Evolutionary conservation across 1,140 invertebrate genomes (phyloP), one percentile per base, ranked within the genome.

Genomic region (Drosophila sturtevanti): DNA sequence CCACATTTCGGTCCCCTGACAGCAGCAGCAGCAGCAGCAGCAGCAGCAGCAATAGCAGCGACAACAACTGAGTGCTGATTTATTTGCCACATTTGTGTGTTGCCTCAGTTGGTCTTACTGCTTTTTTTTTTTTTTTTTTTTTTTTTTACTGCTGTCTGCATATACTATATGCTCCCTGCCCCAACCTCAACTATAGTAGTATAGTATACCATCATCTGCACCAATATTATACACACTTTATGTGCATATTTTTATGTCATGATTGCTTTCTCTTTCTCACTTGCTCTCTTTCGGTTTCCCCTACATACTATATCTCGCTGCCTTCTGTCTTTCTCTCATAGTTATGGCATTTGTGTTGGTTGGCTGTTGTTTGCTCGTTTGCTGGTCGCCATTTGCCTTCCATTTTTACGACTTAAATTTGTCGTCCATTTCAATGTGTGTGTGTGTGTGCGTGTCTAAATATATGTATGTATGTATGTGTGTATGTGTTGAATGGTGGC

Each of bases 221-320:
- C 58, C 63, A 62, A 81, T 86, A 86, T 86, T 79, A 87, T 79
- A 81, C 78, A 78, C 82, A 68, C 71, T 86, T 81, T 86, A 86
- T 86, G 81, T 81, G 82, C 79, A 86, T 86, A 86, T 87, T 87
- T 86, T 81, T 87, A 87, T 86, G 72, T 56, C 63, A 63, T 75
- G 41, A 34, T 48, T 21, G 7, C 16, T 18, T 31, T 48, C 41
- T 10, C 41, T 48, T 21, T 48, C 16, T 18, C 41, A 11, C 41
- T 18, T 18, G 16, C 5, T 21, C 10, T n/a, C n/a, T 5, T 2
- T 44, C 7, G 7, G 16, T 48, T 18, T 21, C n/a, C 1, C 31
- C 2, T 4, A 24, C 22, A 24, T 31, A 31, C 27, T 31, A 31
- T 16, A 64, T 52, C 55, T 64, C 37, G 24, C 44, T 44, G 66